phyloP scores from a whole-genome alignment of 1,140 invertebrate species.

The Homarus americanus region DNA sequence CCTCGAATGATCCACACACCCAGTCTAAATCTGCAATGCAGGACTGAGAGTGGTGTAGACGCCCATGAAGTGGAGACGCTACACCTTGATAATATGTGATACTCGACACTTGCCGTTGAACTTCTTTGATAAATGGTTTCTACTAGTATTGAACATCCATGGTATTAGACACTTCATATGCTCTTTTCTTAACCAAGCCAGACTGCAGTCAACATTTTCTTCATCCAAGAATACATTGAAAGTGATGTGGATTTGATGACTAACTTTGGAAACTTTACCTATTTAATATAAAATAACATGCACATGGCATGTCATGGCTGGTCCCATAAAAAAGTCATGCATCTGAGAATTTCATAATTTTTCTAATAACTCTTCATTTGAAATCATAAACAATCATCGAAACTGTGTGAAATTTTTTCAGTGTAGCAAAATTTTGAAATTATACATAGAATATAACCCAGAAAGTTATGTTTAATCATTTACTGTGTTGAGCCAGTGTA shows the following conservation, averaged over 20 bases:
- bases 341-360: neutral
- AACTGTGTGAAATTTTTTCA: neutral
- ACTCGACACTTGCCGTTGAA: constrained; percentile 25
- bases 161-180: neutral
- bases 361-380: neutral
- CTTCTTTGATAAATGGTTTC: constrained; percentile 34
- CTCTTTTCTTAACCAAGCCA: neutral
- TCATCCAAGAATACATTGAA: neutral
- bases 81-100: constrained; percentile 68
- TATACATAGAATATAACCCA: neutral
- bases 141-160: constrained; percentile 18
- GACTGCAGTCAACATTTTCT: neutral
- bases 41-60: constrained; percentile 62
- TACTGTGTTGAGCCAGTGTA: neutral
- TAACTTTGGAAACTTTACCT: neutral
- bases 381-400: neutral
- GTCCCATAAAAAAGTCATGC: neutral
- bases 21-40: constrained; percentile 53
- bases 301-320: neutral
- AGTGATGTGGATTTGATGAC: neutral
- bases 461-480: neutral
- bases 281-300: neutral
- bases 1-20: constrained; percentile 66
- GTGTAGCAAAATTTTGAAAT: neutral
- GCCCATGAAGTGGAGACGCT: constrained; percentile 63